Conservation (phyloP, 2,797 vertebrate genomes). For the Psittacula derbiana region DNA sequence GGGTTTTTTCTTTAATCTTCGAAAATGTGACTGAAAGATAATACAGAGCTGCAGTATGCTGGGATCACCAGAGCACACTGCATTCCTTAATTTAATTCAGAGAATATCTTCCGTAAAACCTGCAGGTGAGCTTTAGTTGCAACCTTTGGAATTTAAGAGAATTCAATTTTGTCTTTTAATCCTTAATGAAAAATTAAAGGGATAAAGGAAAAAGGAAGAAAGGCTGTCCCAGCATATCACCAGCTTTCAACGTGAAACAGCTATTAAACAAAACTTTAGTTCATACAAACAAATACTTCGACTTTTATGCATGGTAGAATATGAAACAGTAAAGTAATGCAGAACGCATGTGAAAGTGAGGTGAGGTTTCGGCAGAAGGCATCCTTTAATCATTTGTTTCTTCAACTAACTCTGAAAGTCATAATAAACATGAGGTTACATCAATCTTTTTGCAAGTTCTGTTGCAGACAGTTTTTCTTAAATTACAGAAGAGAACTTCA, state of each 20-base stretch:
- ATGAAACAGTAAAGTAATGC: background rate
- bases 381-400: background rate
- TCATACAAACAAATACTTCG: background rate
- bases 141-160: background rate
- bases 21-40: background rate
- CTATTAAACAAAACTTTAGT: background rate
- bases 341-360: background rate
- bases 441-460: background rate
- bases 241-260: background rate
- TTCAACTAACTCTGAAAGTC: background rate
- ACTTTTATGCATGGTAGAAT: background rate
- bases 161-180: background rate
- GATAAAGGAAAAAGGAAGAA: background rate
- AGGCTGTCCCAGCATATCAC: background rate
- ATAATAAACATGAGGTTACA: background rate
- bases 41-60: background rate
- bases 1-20: background rate
- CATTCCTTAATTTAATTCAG: background rate
- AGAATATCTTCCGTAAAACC: background rate
- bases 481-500: background rate
- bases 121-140: background rate
- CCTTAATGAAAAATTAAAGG: background rate
- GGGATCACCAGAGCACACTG: background rate
- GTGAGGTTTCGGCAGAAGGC: background rate
- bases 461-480: background rate